Evolutionary conservation across 1,140 invertebrate species (phyloP).

Genomic region (Philopotamus ludificatus): DNA sequence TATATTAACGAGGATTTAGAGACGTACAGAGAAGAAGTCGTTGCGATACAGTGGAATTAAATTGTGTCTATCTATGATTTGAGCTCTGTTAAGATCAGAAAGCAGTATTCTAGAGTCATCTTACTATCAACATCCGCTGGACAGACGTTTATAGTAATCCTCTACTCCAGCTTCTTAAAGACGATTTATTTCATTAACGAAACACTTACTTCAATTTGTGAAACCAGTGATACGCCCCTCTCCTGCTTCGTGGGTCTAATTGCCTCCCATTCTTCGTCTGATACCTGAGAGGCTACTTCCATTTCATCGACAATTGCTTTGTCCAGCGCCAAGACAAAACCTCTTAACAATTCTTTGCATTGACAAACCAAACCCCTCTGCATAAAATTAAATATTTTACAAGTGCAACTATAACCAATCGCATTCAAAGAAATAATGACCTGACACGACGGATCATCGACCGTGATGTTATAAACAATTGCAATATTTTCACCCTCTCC

Average conservation of each 20-base stretch:
- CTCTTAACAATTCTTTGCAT: slow-evolving; percentile 62
- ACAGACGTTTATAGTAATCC: too few species aligned
- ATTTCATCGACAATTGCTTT: slow-evolving; percentile 65
- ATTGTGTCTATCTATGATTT: too few species aligned
- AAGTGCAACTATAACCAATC: too few species aligned
- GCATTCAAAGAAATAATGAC: slow-evolving; percentile 46
- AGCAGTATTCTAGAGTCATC: too few species aligned
- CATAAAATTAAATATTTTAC: neutral
- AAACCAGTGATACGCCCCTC: slow-evolving; percentile 61
- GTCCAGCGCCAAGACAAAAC: slow-evolving; percentile 64
- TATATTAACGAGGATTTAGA: too few species aligned
- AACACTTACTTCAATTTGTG: slow-evolving; percentile 58
- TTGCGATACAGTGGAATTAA: too few species aligned
- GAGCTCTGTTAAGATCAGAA: too few species aligned
- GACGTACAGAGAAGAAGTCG: too few species aligned
- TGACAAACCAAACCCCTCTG: slow-evolving; percentile 64
- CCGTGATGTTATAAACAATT: slow-evolving; percentile 72
- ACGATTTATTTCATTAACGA: too few species aligned
- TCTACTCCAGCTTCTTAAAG: too few species aligned
- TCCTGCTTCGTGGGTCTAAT: slow-evolving; percentile 68
- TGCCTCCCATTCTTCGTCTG: slow-evolving; percentile 79
- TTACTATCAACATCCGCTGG: too few species aligned
- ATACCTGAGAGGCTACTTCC: slow-evolving; percentile 68
- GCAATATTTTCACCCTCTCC: slow-evolving; percentile 81
- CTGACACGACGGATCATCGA: slow-evolving; percentile 51